Percentiles rank a stretch among this genome's conserved stretches.
phyloP scores from a whole-genome alignment of 1,140 invertebrate species.

The Pollicipes pollicipes region DNA sequence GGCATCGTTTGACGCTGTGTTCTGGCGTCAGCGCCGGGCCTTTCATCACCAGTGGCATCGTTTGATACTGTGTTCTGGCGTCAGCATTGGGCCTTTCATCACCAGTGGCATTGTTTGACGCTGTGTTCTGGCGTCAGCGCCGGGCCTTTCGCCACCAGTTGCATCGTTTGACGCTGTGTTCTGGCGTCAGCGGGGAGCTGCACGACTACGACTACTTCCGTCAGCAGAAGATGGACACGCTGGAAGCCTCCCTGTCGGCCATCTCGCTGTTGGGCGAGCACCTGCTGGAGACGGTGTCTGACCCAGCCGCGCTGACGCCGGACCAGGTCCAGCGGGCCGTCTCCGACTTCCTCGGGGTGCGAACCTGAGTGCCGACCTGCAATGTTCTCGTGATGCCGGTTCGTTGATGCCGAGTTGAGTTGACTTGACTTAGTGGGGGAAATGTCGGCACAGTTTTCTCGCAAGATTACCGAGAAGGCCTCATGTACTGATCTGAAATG shows the following conservation, averaged over 20 bases:
- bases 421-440: not conserved
- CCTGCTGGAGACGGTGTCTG: constrained; percentile 26
- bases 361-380: constrained; percentile 15
- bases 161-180: too few species aligned
- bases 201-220: constrained; percentile 57
- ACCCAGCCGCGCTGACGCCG: constrained; percentile 16
- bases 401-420: constrained; percentile 9
- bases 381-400: constrained; percentile 12
- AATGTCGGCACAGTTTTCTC: too few species aligned
- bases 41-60: too few species aligned
- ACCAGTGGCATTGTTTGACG: too few species aligned
- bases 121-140: too few species aligned
- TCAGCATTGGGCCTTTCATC: too few species aligned
- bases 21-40: too few species aligned
- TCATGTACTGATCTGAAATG: too few species aligned
- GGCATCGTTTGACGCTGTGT: too few species aligned
- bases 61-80: too few species aligned
- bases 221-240: constrained; percentile 46
- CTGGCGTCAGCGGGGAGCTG: constrained; percentile 38
- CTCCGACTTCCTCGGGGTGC: constrained; percentile 20
- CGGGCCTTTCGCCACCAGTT: too few species aligned
- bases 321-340: constrained; percentile 15
- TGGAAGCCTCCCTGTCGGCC: constrained; percentile 34
- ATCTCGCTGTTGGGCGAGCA: constrained; percentile 38
- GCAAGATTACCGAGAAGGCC: too few species aligned